Evolutionary conservation across 2,113 vertebrate genomes (phyloP).

Genomic region (Astur gentilis): DNA sequence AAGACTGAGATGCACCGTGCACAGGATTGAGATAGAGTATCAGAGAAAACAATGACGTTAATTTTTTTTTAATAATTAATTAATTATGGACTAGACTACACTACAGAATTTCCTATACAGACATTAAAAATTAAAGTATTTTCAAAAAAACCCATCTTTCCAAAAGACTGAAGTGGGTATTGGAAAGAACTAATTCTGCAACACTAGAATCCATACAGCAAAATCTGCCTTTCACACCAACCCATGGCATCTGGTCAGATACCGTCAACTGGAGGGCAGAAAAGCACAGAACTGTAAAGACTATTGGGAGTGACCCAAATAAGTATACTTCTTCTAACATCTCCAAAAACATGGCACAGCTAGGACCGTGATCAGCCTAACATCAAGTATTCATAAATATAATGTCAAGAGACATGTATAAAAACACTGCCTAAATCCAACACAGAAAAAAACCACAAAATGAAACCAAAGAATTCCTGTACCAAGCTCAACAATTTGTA

Average conservation of each 20-base stretch:
- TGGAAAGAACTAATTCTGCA: not conserved
- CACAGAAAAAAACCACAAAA: not conserved
- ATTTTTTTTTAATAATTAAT: not conserved
- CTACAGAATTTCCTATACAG: not conserved
- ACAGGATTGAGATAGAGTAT: not conserved
- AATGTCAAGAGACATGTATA: not conserved
- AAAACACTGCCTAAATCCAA: not conserved
- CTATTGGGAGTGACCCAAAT: not conserved
- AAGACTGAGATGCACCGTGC: not conserved
- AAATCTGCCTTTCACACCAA: not conserved
- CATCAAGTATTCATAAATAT: not conserved
- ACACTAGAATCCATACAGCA: not conserved
- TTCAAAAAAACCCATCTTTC: not conserved
- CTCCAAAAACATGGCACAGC: not conserved
- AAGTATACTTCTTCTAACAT: not conserved
- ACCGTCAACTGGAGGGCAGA: not conserved
- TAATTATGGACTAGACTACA: not conserved
- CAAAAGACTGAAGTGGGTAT: not conserved
- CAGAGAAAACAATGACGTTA: not conserved
- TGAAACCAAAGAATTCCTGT: not conserved
- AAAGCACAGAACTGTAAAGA: not conserved
- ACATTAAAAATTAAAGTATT: not conserved
- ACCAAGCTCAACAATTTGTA: not conserved
- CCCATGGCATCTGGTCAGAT: not conserved
- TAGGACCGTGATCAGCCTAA: not conserved